A percentile compares a stretch with the other conserved stretches of the same genome.
Conservation (phyloP, 2,888 invertebrate species). For the Ectobius pallidus region DNA sequence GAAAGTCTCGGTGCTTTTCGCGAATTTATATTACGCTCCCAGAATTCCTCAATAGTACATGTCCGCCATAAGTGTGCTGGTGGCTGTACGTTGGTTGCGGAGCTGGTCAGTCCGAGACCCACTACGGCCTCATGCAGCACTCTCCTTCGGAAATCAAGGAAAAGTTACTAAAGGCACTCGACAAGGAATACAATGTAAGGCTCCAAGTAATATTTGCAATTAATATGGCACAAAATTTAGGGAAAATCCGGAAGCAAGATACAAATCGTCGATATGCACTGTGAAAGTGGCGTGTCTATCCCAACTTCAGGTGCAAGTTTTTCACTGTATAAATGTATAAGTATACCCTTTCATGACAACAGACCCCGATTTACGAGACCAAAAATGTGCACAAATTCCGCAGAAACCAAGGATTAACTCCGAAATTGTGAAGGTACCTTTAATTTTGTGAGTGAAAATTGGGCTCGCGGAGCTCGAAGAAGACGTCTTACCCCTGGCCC, state of each 20-base stretch:
- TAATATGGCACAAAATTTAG: constrained; percentile 51
- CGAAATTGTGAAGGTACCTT: constrained; percentile 42
- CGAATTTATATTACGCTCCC: constrained; percentile 48
- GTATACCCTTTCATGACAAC: constrained; percentile 41
- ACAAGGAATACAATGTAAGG: constrained; percentile 98
- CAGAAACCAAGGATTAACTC: constrained; percentile 41
- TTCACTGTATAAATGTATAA: constrained; percentile 42
- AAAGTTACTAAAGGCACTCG: constrained; percentile 95
- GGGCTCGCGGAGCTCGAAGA: constrained; percentile 48
- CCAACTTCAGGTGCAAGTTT: constrained; percentile 43
- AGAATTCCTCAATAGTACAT: constrained; percentile 52
- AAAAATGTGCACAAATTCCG: constrained; percentile 41
- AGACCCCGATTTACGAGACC: constrained; percentile 38
- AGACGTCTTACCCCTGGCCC: constrained; percentile 48
- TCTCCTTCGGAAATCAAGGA: constrained; percentile 83
- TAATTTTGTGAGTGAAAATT: constrained; percentile 47
- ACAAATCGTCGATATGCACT: constrained; percentile 43
- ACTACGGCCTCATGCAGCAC: constrained; percentile 62
- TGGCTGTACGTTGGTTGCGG: constrained; percentile 56
- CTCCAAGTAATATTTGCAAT: constrained; percentile 39
- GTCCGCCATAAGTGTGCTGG: constrained; percentile 60
- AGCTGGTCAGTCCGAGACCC: constrained; percentile 56
- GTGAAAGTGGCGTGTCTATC: constrained; percentile 46
- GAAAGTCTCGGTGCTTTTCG: constrained; percentile 41
- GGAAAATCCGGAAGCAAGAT: constrained; percentile 56